Evolutionary conservation across 2,113 vertebrate genomes (phyloP).

Genomic region (Cebus imitator): DNA sequence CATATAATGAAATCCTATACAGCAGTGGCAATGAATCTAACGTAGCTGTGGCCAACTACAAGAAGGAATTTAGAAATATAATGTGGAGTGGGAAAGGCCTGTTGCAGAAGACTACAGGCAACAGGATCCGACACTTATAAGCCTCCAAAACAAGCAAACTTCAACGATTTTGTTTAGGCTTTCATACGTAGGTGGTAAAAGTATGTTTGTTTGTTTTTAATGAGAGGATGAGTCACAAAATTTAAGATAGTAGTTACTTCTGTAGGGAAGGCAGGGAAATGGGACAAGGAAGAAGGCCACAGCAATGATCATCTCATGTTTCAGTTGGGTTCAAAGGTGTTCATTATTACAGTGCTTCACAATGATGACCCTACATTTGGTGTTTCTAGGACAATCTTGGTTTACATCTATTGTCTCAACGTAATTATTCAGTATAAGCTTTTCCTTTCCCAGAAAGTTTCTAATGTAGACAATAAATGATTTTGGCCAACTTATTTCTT

Average conservation of each 20-base stretch:
- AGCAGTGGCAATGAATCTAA: not conserved
- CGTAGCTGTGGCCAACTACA: no score
- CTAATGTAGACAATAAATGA: conserved; percentile 22
- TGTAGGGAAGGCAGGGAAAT: not conserved
- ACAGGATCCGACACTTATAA: not conserved
- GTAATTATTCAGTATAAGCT: not conserved
- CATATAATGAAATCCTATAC: not conserved
- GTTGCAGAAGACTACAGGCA: not conserved
- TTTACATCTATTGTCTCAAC: not conserved
- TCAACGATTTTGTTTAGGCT: not conserved
- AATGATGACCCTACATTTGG: not conserved
- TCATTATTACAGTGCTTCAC: not conserved
- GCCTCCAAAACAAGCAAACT: not conserved
- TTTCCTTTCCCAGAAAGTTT: conserved; percentile 16
- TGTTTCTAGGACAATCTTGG: not conserved
- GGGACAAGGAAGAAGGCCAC: not conserved
- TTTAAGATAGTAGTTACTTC: not conserved
- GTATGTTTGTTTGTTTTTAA: not conserved
- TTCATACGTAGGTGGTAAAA: not conserved
- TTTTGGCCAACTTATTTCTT: not conserved
- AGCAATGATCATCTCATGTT: not conserved
- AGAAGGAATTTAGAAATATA: not conserved
- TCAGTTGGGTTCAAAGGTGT: not conserved
- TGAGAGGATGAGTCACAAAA: not conserved
- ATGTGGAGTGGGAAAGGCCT: not conserved